A percentile compares a stretch with the other conserved stretches of the same genome.
Evolutionary conservation across 2,113 vertebrate genomes (phyloP).

Genomic region (Cynoglossus semilaevis): DNA sequence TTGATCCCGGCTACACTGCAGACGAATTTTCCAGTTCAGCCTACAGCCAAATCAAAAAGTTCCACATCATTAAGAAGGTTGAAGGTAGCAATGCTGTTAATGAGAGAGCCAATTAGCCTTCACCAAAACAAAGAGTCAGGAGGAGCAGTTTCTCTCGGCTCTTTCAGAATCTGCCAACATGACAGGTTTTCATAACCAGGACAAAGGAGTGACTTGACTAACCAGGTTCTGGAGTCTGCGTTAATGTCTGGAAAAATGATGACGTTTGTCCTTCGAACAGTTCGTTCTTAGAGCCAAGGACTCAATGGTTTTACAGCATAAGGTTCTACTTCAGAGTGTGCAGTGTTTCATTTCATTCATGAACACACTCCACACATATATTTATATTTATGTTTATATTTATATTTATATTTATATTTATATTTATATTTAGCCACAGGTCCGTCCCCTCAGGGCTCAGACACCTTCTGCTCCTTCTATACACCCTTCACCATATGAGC

Average conservation of each 20-base stretch:
- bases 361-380: too few species aligned
- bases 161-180: conserved; percentile 41
- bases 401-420: too few species aligned
- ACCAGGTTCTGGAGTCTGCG: too few species aligned
- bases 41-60: conserved; percentile 71
- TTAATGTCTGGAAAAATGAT: too few species aligned
- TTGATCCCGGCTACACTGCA: conserved; percentile 15
- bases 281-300: too few species aligned
- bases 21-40: conserved; percentile 42
- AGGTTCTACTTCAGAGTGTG: too few species aligned
- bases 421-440: not conserved
- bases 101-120: conserved; percentile 73
- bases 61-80: conserved; percentile 65
- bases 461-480: too few species aligned
- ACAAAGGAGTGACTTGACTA: not conserved
- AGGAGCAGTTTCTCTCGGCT: conserved; percentile 24
- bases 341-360: too few species aligned
- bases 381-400: too few species aligned
- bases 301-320: too few species aligned
- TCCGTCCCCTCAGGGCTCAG: too few species aligned
- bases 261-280: too few species aligned
- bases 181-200: not conserved
- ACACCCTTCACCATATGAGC: conserved; percentile 3
- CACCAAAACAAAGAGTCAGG: conserved; percentile 39
- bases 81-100: conserved; percentile 68